Percentiles rank a stretch among this genome's conserved stretches.
These are phyloP conservation scores for Sebastes elongatus DNA, from an alignment of 2,797 vertebrate genomes.

Conservation along the genomic window DNA sequence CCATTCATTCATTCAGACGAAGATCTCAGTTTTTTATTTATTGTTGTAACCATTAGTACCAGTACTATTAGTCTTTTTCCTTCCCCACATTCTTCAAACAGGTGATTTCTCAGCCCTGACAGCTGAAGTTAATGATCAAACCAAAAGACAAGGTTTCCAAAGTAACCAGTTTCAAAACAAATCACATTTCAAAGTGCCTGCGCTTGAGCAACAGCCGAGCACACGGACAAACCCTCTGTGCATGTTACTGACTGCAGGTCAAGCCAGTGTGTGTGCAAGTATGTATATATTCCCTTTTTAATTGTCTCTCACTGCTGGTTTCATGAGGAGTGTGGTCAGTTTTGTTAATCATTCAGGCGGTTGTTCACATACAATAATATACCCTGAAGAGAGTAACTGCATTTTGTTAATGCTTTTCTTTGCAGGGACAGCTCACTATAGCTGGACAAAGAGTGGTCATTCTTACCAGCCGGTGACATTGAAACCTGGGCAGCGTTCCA, in stretches of 20 bases:
- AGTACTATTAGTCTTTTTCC: not conserved
- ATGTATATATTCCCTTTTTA: not conserved
- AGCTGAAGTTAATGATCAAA: slow-evolving; percentile 79
- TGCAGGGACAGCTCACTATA: not conserved
- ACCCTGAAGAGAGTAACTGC: not conserved
- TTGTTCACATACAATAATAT: not conserved
- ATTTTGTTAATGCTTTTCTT: slow-evolving; percentile 10
- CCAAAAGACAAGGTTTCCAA: slow-evolving; percentile 64
- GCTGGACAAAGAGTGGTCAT: slow-evolving; percentile 52
- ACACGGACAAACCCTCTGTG: not conserved
- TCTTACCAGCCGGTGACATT: slow-evolving; percentile 54
- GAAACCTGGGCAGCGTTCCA: slow-evolving; percentile 70
- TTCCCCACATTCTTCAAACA: slow-evolving; percentile 28
- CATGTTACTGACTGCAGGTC: slow-evolving; percentile 12
- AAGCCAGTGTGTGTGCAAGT: not conserved
- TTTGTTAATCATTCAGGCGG: not conserved
- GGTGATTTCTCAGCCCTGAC: slow-evolving; percentile 50
- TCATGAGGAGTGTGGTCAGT: not conserved
- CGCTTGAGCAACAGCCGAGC: slow-evolving; percentile 39
- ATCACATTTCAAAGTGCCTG: slow-evolving; percentile 31
- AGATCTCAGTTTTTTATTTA: not conserved
- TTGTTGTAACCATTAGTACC: not conserved
- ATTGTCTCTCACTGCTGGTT: not conserved
- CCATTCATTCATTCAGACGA: not conserved
- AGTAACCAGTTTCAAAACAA: slow-evolving; percentile 66